These are phyloP conservation scores for Pseudopleuronectes americanus DNA, from an alignment of 2,797 vertebrate species.

Conservation along the genomic window DNA sequence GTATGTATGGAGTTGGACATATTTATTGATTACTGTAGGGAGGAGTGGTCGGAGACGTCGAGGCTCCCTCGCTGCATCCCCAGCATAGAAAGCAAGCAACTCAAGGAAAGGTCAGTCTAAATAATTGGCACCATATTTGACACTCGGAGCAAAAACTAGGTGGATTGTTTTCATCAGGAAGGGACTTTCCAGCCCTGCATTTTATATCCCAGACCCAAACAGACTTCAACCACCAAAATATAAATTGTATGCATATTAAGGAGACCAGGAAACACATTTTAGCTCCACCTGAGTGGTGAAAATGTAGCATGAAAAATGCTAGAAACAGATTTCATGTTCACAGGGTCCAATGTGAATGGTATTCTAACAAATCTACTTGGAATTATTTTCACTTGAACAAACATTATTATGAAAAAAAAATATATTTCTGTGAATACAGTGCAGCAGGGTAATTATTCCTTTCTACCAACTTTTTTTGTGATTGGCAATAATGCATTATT, in stretches of 20 bases:
- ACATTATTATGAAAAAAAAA: conserved; percentile 29
- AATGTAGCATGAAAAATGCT: conserved; percentile 19
- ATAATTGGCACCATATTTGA: conserved; percentile 54
- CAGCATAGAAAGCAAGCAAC: conserved; percentile 38
- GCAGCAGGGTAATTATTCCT: too few relatives aligned
- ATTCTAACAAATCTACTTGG: conserved; percentile 32
- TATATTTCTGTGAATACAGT: conserved; percentile 38
- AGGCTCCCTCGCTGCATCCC: conserved; percentile 43
- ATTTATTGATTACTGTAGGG: conserved; percentile 62
- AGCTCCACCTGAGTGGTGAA: conserved; percentile 14
- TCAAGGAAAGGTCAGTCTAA: conserved; percentile 55
- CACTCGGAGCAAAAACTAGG: conserved; percentile 22
- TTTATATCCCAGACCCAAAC: conserved; percentile 13
- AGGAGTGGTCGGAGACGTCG: conserved; percentile 56
- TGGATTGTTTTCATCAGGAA: conserved; percentile 27
- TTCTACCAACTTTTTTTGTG: too few relatives aligned
- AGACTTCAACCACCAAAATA: neutral
- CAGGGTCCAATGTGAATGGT: conserved; percentile 36
- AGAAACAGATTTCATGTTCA: conserved; percentile 27
- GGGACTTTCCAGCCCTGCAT: conserved; percentile 19
- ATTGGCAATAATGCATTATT: too few relatives aligned
- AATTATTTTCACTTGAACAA: conserved; percentile 29
- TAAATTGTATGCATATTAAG: conserved; percentile 25
- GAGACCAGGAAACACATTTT: conserved; percentile 25
- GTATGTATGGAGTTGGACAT: conserved; percentile 58